These are phyloP conservation scores for Emberiza fucata DNA, from an alignment of 2,113 vertebrate species.

Conservation along the genomic window DNA sequence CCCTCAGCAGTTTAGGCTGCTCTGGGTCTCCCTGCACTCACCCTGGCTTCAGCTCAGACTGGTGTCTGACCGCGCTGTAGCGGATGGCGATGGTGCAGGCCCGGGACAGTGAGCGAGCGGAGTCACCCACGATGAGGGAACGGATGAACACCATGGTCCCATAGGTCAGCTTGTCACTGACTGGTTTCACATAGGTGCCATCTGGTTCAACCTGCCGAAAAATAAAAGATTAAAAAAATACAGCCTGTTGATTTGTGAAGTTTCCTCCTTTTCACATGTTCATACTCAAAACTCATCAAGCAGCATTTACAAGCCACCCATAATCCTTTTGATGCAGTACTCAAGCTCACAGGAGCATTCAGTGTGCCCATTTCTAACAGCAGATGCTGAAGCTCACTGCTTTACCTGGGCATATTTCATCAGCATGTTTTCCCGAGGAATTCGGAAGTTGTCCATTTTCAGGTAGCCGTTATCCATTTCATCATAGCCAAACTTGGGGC, in stretches of 20 bases:
- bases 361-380: background rate
- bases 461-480: conserved; percentile 96
- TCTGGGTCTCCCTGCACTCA: conserved; percentile 49
- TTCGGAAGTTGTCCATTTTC: conserved; percentile 92
- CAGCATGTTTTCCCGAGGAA: conserved; percentile 95
- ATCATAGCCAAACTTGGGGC: conserved; percentile 95
- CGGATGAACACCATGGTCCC: conserved; percentile 99
- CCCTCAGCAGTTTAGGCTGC: background rate
- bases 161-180: conserved; percentile 92
- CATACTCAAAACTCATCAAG: background rate
- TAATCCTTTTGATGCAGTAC: background rate
- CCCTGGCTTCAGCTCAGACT: conserved; percentile 93
- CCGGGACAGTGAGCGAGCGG: conserved; percentile 79
- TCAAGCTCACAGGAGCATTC: background rate
- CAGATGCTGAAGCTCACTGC: background rate
- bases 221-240: background rate
- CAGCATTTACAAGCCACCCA: background rate
- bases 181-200: conserved; percentile 89
- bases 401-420: conserved; percentile 95
- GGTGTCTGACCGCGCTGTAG: conserved; percentile 90
- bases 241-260: background rate
- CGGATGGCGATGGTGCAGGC: conserved; percentile 93
- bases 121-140: conserved; percentile 85
- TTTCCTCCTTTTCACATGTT: background rate
- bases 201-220: conserved; percentile 87